These are phyloP conservation scores for Pandemis corylana DNA, from an alignment of 2,888 invertebrate species.

Conservation along the genomic window DNA sequence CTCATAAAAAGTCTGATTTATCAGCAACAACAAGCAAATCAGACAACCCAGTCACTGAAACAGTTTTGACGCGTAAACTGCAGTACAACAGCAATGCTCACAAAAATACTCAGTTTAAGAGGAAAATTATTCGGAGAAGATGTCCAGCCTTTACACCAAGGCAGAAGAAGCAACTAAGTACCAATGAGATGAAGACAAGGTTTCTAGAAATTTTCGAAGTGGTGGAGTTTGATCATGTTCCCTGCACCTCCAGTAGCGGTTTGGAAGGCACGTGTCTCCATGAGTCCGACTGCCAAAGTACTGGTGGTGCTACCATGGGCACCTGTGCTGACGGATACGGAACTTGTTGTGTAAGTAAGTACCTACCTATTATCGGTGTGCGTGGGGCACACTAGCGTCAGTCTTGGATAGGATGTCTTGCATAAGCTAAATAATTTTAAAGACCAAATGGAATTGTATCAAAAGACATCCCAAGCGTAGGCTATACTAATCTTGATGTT, in stretches of 20 bases:
- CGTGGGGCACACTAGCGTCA: too few relatives aligned
- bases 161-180: constrained; percentile 45
- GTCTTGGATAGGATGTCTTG: too few relatives aligned
- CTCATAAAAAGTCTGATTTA: neutral
- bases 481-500: too few relatives aligned
- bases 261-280: constrained; percentile 90
- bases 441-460: neutral
- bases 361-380: constrained; percentile 3
- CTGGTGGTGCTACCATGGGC: constrained; percentile 87
- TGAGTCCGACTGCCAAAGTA: constrained; percentile 86
- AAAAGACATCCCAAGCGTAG: neutral
- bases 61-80: constrained; percentile 38
- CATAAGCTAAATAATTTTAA: too few relatives aligned
- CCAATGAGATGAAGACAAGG: constrained; percentile 53
- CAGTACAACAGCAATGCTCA: constrained; percentile 51
- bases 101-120: constrained; percentile 45
- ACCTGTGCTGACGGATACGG: constrained; percentile 90
- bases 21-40: neutral
- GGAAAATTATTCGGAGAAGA: constrained; percentile 53
- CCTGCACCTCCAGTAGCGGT: constrained; percentile 83
- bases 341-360: constrained; percentile 91
- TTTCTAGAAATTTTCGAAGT: constrained; percentile 89
- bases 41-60: constrained; percentile 14
- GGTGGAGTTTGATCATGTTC: constrained; percentile 87
- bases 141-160: constrained; percentile 51